phyloP scores from a whole-genome alignment of 2,797 vertebrate species.

The Triplophysa bombifrons region DNA sequence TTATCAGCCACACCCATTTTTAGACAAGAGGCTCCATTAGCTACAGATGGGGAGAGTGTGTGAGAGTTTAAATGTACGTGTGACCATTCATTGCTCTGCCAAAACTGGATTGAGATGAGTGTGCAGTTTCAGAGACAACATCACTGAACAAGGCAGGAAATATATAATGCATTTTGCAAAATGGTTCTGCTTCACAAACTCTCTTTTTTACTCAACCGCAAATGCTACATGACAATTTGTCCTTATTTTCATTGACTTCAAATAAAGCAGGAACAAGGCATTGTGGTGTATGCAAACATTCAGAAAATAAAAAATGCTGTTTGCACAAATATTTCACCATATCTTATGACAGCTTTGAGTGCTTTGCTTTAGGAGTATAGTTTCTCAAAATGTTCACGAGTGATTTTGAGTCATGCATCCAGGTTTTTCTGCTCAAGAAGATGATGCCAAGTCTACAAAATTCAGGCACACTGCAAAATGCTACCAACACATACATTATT shows the following conservation, averaged over 20 bases:
- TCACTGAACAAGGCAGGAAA: not conserved
- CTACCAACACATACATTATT: too few species aligned
- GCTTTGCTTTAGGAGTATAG: too few species aligned
- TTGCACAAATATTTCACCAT: not conserved
- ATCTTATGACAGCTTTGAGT: too few species aligned
- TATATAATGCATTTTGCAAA: not conserved
- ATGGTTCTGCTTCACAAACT: not conserved
- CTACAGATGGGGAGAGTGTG: slow-evolving; percentile 43
- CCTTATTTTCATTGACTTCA: not conserved
- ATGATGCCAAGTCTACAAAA: too few species aligned
- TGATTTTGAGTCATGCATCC: too few species aligned
- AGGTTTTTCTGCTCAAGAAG: too few species aligned
- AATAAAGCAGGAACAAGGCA: not conserved
- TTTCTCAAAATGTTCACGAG: too few species aligned
- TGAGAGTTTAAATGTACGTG: not conserved
- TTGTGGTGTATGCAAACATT: not conserved
- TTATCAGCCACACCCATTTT: slow-evolving; percentile 43
- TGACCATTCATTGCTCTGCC: slow-evolving; percentile 44
- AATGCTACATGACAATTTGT: slow-evolving; percentile 20
- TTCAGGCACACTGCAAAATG: too few species aligned
- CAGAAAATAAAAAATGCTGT: not conserved
- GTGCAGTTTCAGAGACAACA: slow-evolving; percentile 5
- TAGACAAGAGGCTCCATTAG: slow-evolving; percentile 37
- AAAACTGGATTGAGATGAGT: not conserved
- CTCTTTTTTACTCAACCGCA: slow-evolving; percentile 13